Conservation (phyloP, 2,888 invertebrate genomes). For the Himalopsyche kuldschensis region DNA sequence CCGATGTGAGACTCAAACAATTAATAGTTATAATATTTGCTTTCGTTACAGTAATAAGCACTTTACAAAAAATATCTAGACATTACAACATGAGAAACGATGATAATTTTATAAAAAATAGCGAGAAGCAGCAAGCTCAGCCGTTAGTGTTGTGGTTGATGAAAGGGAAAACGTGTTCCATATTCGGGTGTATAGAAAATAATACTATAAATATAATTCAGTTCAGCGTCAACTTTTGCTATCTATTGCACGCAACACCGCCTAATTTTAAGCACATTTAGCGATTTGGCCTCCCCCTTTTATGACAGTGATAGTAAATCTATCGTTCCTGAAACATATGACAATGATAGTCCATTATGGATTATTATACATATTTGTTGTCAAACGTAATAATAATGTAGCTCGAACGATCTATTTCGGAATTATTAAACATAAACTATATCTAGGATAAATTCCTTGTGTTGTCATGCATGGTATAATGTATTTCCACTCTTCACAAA, state of each 20-base stretch:
- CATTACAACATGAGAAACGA: background rate
- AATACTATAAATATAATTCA: background rate
- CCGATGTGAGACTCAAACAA: no score
- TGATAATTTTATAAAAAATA: background rate
- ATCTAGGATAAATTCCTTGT: no score
- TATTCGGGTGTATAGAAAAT: background rate
- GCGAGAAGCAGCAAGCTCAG: background rate
- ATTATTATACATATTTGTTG: no score
- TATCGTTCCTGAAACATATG: background rate
- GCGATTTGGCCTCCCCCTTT: background rate
- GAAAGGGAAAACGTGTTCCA: background rate
- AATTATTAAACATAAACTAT: no score
- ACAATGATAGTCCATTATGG: no score
- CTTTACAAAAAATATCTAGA: background rate
- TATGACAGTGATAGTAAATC: background rate
- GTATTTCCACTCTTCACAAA: no score
- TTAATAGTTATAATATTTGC: no score
- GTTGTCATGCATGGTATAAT: no score
- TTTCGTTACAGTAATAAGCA: background rate
- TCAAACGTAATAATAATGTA: no score
- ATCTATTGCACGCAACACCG: conserved; percentile 31
- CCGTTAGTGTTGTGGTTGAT: background rate
- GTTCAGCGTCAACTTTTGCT: conserved; percentile 4
- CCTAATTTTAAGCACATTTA: conserved; percentile 1
- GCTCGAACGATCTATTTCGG: no score